Base-by-base conservation (phyloP, 2,113 vertebrate genomes). In the Petromus typicus region DNA sequence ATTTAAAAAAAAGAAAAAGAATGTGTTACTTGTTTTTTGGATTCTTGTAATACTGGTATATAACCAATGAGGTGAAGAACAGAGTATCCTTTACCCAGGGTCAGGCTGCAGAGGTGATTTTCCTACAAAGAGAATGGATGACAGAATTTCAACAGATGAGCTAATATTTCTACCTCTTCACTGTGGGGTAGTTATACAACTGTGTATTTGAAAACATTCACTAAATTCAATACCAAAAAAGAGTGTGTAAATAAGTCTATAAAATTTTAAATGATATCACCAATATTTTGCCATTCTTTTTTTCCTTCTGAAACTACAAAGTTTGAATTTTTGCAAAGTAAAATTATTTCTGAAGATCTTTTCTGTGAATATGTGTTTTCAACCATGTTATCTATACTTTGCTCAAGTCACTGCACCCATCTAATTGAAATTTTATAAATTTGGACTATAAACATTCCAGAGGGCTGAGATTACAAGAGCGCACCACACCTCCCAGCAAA, bases 351-450 rank as follows among this genome's bases (percentile, higher is more conserved):
- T 92, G 37, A 83, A 86, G 18, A 67, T 11, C 13, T 0, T 27
- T 14, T 17, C 37, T 32, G 69, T 27, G 23, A 5, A 63, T 2
- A 25, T 17, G 76, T n/a, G n/a, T 86, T 7, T 92, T 94, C 40
- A 56, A 22, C 16, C 43, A n/a, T 34, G 25, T 51, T 56, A 56
- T 59, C 63, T 78, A 4, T 11, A 0, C 37, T 54, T 96, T 89
- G 34, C 25, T 34, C 51, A 73, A 89, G n/a, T 56, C 9, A 75
- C 34, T 63, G 34, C 34, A 76, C 27, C 12, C 4, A 9, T 85
- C 12, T 89, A 37, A 92, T 66, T 85, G 73, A 89, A 63, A 75
- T 11, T 66, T 18, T 51, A 32, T 14, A 90, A 85, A 90, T 90
- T 91, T 89, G 86, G 59, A 76, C 25, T 27, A 73, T 27, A 16